Percentiles rank a stretch among this genome's conserved stretches.
phyloP scores from a whole-genome alignment of 37 sponge, comb jelly and placozoan species.

The Amphimedon queenslandica region DNA sequence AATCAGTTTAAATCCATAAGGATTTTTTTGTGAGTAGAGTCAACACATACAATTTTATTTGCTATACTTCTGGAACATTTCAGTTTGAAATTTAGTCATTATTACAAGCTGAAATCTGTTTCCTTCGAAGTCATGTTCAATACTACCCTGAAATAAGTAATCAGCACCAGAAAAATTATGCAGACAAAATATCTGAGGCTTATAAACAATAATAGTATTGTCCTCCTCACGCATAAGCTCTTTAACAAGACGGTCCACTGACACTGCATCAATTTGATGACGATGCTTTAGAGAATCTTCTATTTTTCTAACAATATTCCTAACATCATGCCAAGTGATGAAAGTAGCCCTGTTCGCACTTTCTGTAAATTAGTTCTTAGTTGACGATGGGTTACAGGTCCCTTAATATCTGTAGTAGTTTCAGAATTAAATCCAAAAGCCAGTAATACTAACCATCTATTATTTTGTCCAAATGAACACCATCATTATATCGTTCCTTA shows the following conservation, averaged over 20 bases:
- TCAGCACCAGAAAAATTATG: no score
- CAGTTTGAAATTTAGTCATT: conserved; percentile 16
- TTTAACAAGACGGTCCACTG: conserved; percentile 9
- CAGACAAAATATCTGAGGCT: conserved; percentile 17
- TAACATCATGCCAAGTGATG: conserved; percentile 16
- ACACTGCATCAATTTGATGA: conserved; percentile 16
- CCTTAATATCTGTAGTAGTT: background rate
- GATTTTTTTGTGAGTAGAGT: conserved; percentile 23
- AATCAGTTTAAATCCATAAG: conserved; percentile 16
- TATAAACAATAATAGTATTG: conserved; percentile 5
- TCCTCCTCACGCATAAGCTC: conserved; percentile 7
- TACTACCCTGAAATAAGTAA: background rate
- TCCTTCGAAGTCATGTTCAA: background rate
- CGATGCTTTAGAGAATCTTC: conserved; percentile 8
- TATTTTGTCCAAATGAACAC: conserved; percentile 6
- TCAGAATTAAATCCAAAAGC: background rate
- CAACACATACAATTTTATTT: background rate
- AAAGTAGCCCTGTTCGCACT: conserved; percentile 4
- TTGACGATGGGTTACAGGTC: background rate
- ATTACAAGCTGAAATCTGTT: conserved; percentile 11
- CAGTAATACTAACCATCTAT: conserved; percentile 1
- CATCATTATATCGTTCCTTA: background rate
- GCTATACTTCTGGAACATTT: background rate
- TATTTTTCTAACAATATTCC: conserved; percentile 5
- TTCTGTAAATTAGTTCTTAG: background rate